Evolutionary conservation across 2,113 vertebrate genomes (phyloP).

Genomic region (Conger conger): DNA sequence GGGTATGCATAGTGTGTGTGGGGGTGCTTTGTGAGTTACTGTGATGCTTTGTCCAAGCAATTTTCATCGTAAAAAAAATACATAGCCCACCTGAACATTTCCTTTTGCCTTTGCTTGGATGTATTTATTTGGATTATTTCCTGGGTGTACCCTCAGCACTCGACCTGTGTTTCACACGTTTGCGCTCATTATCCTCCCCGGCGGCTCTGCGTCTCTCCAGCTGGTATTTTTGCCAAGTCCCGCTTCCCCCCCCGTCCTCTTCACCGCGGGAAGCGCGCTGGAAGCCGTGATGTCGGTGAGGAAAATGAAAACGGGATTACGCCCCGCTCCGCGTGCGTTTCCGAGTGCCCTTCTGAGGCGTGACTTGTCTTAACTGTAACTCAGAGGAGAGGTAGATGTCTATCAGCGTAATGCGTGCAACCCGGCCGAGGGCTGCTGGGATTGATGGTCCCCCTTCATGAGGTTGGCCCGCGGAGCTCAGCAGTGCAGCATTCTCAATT

Average conservation of each 20-base stretch:
- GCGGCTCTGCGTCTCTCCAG: too few species aligned
- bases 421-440: constrained; percentile 29
- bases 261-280: neutral
- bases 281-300: too few species aligned
- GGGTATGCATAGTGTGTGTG: too few species aligned
- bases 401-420: constrained; percentile 47
- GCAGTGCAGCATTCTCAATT: constrained; percentile 50
- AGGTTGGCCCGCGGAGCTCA: constrained; percentile 33
- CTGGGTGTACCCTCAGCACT: neutral
- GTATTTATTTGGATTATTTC: neutral
- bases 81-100: neutral
- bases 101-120: neutral
- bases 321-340: neutral
- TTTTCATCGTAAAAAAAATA: too few species aligned
- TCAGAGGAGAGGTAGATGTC: constrained; percentile 37
- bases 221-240: neutral
- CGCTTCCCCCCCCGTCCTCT: neutral
- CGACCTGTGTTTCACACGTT: neutral
- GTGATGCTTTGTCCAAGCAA: too few species aligned
- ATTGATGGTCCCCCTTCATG: constrained; percentile 33
- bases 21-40: too few species aligned
- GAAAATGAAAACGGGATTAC: neutral
- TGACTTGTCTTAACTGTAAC: neutral
- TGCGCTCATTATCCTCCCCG: too few species aligned
- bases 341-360: neutral